Base-by-base conservation (phyloP, 2,113 vertebrate genomes). In the Artemisiospiza belli region DNA sequence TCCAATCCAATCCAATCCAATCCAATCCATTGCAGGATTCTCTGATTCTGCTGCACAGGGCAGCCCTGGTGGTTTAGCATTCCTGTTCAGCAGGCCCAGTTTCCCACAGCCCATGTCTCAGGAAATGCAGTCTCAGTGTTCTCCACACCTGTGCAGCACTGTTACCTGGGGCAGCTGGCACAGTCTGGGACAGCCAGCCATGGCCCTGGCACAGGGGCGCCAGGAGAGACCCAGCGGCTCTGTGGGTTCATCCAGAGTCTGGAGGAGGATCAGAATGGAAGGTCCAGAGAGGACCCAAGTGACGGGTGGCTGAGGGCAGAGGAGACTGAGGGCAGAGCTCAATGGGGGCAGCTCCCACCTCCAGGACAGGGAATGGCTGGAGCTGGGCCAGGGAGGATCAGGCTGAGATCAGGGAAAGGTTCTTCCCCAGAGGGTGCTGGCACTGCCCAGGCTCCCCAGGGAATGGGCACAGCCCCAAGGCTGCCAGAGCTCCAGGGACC, bases 101-200 rank as follows among this genome's bases (percentile, higher is more conserved):
- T 24, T 15, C 25, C 35, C 1, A 1, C 46, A 51, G 9, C 15
- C 24, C 1, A 0, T 5, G 25, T 10, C 28, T 25, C 24, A 20
- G 23, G 68, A 61, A 84, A 62, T 17, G 19, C 15, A 15, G 5
- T 13, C 41, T 9, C 3, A 2, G 5, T 52, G 30, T 3, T n/a
- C 37, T 68, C 43, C 55, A 8, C 30, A 9, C 33, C 25, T 4
- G 9, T 30, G 27, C n/a, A 30, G 10, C 30, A 5, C 30, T 82
- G 62, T 11, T 3, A 77, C 46, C 17, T 37, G 35, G 12, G 20
- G 61, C 19, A 73, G 43, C 47, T 58, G 31, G 39, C 76, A 62
- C 44, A 28, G 44, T 5, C 3, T 51, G 79, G 54, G 54, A 19
- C 44, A 14, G 10, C 31, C 5, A 3, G 14, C 19, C 33, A 25